These are phyloP conservation scores for Chloroclysta siterata DNA, from an alignment of 2,888 invertebrate genomes.

Conservation along the genomic window DNA sequence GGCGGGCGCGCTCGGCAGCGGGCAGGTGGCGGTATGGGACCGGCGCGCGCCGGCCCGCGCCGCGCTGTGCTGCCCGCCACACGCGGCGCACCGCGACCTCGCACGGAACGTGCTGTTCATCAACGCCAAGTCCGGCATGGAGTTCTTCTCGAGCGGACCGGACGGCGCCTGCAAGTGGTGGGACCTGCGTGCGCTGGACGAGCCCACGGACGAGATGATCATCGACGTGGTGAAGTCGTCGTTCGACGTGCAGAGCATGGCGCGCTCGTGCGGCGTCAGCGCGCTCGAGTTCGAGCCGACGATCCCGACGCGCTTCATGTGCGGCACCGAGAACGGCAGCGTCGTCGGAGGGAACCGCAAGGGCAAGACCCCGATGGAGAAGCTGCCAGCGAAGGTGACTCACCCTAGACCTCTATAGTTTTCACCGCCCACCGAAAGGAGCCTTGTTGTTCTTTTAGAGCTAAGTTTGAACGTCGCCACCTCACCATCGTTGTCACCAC, in stretches of 20 bases:
- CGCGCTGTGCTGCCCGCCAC: conserved; percentile 63
- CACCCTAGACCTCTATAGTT: no score
- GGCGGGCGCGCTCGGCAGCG: conserved; percentile 88
- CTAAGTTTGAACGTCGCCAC: no score
- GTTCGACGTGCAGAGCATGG: conserved; percentile 80
- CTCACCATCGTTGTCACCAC: no score
- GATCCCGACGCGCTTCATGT: conserved; percentile 90
- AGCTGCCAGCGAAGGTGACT: conserved; percentile 85
- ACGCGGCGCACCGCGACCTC: conserved; percentile 94
- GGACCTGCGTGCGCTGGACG: conserved; percentile 88
- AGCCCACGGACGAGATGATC: conserved; percentile 87
- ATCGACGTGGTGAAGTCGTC: conserved; percentile 86
- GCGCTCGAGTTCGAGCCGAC: conserved; percentile 89
- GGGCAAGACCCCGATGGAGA: conserved; percentile 88
- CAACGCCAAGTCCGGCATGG: conserved; percentile 95
- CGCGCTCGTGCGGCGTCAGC: conserved; percentile 85
- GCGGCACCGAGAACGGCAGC: conserved; percentile 88
- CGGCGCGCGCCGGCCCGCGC: conserved; percentile 83
- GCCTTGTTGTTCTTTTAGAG: no score
- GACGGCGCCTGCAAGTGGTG: conserved; percentile 95
- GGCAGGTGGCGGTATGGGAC: conserved; percentile 90
- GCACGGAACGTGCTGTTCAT: conserved; percentile 94
- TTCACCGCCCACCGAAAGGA: no score
- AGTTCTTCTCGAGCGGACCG: conserved; percentile 95
- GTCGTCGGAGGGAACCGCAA: conserved; percentile 89